phyloP scores from a whole-genome alignment of 2,888 invertebrate genomes.

The Lasius fuliginosus region DNA sequence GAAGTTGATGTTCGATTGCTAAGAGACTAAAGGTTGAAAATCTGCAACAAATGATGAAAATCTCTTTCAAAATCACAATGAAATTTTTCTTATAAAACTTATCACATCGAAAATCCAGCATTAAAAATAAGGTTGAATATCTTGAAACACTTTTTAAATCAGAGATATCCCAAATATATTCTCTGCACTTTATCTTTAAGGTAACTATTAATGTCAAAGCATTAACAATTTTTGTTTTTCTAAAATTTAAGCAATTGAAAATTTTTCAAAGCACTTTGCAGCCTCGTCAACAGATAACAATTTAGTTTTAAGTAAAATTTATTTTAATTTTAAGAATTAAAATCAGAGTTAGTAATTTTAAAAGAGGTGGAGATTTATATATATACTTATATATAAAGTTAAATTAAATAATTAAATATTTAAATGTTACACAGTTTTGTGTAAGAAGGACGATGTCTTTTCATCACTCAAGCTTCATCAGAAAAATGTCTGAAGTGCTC shows the following conservation, averaged over 20 bases:
- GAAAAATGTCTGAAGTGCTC: neutral
- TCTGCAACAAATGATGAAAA: neutral
- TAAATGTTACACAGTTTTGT: neutral
- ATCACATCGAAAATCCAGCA: neutral
- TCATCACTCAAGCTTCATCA: neutral
- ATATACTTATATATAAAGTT: neutral
- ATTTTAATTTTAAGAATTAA: neutral
- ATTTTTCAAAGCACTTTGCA: neutral
- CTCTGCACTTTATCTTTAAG: neutral
- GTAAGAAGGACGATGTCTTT: neutral
- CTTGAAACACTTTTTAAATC: conserved; percentile 13
- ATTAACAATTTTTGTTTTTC: neutral
- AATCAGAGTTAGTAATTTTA: neutral
- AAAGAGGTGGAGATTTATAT: neutral
- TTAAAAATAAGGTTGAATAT: conserved; percentile 6
- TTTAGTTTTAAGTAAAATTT: neutral
- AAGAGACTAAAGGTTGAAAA: neutral
- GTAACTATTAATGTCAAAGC: neutral
- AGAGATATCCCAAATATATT: neutral
- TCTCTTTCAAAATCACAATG: neutral
- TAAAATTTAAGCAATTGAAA: neutral
- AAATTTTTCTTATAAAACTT: neutral
- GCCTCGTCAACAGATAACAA: neutral
- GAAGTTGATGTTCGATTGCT: neutral
- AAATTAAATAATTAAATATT: neutral